phyloP scores from a whole-genome alignment of 2,888 invertebrate species.

The Ormyrus thymus region DNA sequence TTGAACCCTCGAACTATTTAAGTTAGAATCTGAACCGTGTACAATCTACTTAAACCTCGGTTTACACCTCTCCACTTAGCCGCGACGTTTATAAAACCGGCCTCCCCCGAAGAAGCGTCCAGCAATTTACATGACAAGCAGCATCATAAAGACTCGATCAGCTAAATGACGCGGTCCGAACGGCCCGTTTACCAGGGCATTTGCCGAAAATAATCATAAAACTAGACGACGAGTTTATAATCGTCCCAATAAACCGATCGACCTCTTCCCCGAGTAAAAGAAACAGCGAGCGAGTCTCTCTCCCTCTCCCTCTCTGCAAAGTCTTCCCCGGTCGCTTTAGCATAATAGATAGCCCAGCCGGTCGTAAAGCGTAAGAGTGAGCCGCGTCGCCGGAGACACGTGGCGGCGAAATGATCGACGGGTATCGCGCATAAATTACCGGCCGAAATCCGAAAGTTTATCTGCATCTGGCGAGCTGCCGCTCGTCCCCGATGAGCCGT shows the following conservation, averaged over 20 bases:
- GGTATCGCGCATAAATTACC: conserved; percentile 61
- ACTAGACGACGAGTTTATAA: conserved; percentile 37
- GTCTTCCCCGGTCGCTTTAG: conserved; percentile 15
- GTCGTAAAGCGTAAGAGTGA: conserved; percentile 43
- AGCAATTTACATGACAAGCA: too few species aligned
- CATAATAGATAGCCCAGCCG: conserved; percentile 36
- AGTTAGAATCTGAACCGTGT: too few species aligned
- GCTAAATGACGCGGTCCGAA: background rate
- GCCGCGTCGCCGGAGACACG: background rate
- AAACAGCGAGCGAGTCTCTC: background rate
- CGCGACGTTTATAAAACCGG: too few species aligned
- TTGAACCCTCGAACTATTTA: too few species aligned
- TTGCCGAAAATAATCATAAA: background rate
- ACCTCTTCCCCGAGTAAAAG: conserved; percentile 24
- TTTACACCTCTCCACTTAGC: too few species aligned
- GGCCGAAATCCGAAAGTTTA: conserved; percentile 65
- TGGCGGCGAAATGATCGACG: conserved; percentile 58
- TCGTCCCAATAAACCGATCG: background rate
- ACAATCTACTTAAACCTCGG: too few species aligned
- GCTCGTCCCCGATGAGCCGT: conserved; percentile 68
- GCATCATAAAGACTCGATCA: too few species aligned
- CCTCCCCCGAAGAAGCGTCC: too few species aligned
- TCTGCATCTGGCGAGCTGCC: conserved; percentile 61
- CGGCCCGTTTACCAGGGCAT: background rate
- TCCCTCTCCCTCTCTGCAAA: background rate